These are phyloP conservation scores for Catharus ustulatus DNA, from an alignment of 2,797 vertebrate genomes.

Conservation along the genomic window DNA sequence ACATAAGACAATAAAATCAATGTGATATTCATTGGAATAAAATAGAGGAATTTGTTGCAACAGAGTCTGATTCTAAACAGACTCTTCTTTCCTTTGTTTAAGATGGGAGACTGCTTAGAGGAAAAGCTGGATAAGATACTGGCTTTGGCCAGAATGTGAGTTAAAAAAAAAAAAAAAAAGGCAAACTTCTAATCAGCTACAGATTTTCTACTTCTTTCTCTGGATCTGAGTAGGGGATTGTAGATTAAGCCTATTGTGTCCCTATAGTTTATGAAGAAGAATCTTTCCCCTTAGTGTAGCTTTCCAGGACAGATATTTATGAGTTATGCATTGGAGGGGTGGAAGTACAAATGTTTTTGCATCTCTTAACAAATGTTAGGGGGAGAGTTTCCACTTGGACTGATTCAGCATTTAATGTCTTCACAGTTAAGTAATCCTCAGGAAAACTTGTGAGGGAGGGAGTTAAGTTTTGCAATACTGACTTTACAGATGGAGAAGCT, in stretches of 20 bases:
- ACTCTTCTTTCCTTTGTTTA: slow-evolving; percentile 34
- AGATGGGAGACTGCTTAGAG: slow-evolving; percentile 28
- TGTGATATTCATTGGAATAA: slow-evolving; percentile 36
- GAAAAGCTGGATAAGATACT: slow-evolving; percentile 20
- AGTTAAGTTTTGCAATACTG: slow-evolving; percentile 4
- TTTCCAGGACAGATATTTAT: not conserved
- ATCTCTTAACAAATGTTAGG: not conserved
- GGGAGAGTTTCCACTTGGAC: not conserved
- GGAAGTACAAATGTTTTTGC: not conserved
- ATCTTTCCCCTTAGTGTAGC: not conserved
- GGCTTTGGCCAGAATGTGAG: not conserved
- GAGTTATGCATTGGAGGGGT: not conserved
- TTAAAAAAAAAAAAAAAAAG: not conserved
- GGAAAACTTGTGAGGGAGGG: not conserved
- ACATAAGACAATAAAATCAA: slow-evolving; percentile 43
- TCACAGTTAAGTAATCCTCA: slow-evolving; percentile 10
- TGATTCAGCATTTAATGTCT: slow-evolving; percentile 29
- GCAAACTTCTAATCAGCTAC: slow-evolving; percentile 22
- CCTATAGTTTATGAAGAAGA: not conserved
- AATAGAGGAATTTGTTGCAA: slow-evolving; percentile 7
- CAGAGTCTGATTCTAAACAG: slow-evolving; percentile 21
- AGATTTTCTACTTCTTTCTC: slow-evolving; percentile 35
- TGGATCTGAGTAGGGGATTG: not conserved
- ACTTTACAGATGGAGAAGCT: slow-evolving; percentile 20
- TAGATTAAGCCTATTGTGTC: not conserved